Percentiles rank a stretch among this genome's conserved stretches.
phyloP scores from a whole-genome alignment of 2,888 invertebrate species.

The Macrosiphum euphorbiae region DNA sequence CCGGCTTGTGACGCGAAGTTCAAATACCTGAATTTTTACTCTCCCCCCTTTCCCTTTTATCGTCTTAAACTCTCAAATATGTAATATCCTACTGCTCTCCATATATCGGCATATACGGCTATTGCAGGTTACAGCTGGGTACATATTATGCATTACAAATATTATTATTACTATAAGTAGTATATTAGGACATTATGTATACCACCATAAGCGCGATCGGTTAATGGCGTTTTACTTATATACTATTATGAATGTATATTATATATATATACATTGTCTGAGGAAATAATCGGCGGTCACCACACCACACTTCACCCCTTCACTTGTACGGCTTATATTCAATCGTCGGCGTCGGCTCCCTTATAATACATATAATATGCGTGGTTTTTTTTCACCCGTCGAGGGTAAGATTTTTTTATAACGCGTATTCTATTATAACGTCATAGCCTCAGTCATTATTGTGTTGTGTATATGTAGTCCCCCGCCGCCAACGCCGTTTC shows the following conservation, averaged over 20 bases:
- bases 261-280: neutral
- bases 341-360: constrained; percentile 24
- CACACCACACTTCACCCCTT: constrained; percentile 18
- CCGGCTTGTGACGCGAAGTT: no score
- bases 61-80: neutral
- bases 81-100: neutral
- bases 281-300: constrained; percentile 37
- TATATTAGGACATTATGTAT: neutral
- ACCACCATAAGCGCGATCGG: constrained; percentile 1
- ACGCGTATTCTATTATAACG: constrained; percentile 44
- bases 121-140: neutral
- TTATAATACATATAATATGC: neutral
- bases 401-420: constrained; percentile 51
- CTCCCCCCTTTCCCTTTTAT: neutral
- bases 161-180: neutral
- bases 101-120: neutral
- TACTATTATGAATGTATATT: neutral
- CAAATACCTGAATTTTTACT: no score
- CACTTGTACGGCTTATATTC: constrained; percentile 33
- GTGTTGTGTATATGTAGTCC: constrained; percentile 20
- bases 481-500: neutral
- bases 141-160: neutral
- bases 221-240: constrained; percentile 19
- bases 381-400: neutral
- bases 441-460: constrained; percentile 46